These are phyloP conservation scores for Phaonia tiefii DNA, from an alignment of 2,888 invertebrate species.

Conservation along the genomic window DNA sequence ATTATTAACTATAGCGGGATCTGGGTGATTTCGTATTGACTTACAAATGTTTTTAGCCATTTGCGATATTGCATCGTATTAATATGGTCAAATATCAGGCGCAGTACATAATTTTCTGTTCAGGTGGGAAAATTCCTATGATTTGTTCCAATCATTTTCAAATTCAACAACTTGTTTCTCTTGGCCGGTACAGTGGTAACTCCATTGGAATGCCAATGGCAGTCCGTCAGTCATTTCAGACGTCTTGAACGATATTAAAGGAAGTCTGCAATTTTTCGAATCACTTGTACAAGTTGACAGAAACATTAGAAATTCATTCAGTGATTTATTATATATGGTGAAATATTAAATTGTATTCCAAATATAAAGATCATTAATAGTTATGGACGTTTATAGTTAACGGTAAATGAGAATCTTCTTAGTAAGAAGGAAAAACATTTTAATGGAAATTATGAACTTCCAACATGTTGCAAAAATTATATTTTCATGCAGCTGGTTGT, in stretches of 20 bases:
- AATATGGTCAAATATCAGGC: constrained; percentile 57
- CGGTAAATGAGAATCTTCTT: too few species aligned
- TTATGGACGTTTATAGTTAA: too few species aligned
- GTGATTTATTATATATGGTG: constrained; percentile 21
- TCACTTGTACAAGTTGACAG: background rate
- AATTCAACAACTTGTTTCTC: constrained; percentile 57
- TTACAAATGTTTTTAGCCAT: constrained; percentile 9
- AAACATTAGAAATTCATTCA: constrained; percentile 1
- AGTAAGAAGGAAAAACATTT: too few species aligned
- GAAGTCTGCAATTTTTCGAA: constrained; percentile 10
- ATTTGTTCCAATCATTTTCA: constrained; percentile 65
- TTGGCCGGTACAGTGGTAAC: background rate
- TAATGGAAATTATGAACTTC: too few species aligned
- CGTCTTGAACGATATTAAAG: constrained; percentile 1
- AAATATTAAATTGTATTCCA: constrained; percentile 8
- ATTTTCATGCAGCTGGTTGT: too few species aligned
- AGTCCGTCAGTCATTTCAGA: background rate
- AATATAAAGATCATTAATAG: background rate
- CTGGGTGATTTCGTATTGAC: constrained; percentile 35
- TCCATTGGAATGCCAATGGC: constrained; percentile 10
- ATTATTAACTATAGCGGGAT: constrained; percentile 61
- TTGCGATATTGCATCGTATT: constrained; percentile 19
- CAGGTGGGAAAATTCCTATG: constrained; percentile 65
- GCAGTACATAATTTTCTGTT: constrained; percentile 41
- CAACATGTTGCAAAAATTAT: too few species aligned